Evolutionary conservation across 2,113 vertebrate species (phyloP).

Genomic region (Osmerus eperlanus): DNA sequence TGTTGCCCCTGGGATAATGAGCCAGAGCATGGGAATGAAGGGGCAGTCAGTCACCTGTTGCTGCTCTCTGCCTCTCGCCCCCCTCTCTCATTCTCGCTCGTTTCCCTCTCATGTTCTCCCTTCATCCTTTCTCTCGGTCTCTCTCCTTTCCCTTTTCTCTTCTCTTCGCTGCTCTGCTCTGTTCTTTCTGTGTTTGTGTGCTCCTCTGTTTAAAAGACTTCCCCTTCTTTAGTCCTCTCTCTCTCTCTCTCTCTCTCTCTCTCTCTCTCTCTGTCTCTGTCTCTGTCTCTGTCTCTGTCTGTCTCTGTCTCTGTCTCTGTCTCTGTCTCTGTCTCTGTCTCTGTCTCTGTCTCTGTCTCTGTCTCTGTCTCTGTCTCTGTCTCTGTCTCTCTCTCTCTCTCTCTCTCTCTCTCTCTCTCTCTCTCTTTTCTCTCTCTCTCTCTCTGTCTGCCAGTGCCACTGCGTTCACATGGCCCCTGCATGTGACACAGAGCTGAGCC

Average conservation of each 20-base stretch:
- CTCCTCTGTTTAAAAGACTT: constrained; percentile 41
- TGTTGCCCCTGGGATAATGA: constrained; percentile 12
- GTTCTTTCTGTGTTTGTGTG: neutral
- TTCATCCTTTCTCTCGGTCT: neutral
- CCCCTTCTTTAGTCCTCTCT: neutral
- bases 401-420: constrained; percentile 16
- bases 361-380: constrained; percentile 19
- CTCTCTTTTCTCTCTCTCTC: constrained; percentile 10
- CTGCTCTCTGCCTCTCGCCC: neutral
- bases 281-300: constrained; percentile 15
- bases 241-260: constrained; percentile 24
- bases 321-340: constrained; percentile 25
- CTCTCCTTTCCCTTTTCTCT: neutral
- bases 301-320: constrained; percentile 21
- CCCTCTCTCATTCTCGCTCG: too few relatives aligned
- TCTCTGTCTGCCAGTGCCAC: constrained; percentile 53
- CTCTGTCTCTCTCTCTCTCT: constrained; percentile 24
- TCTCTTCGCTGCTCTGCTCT: neutral
- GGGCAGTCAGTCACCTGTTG: neutral
- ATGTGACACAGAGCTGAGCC: constrained; percentile 72
- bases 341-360: constrained; percentile 19
- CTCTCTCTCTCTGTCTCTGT: constrained; percentile 6
- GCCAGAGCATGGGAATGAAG: constrained; percentile 11
- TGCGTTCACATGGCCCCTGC: constrained; percentile 72
- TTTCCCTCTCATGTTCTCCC: neutral